Percentiles rank a stretch among this genome's conserved stretches.
phyloP scores from a whole-genome alignment of 2,888 invertebrate species.

The Drosophila quasianomalipes region DNA sequence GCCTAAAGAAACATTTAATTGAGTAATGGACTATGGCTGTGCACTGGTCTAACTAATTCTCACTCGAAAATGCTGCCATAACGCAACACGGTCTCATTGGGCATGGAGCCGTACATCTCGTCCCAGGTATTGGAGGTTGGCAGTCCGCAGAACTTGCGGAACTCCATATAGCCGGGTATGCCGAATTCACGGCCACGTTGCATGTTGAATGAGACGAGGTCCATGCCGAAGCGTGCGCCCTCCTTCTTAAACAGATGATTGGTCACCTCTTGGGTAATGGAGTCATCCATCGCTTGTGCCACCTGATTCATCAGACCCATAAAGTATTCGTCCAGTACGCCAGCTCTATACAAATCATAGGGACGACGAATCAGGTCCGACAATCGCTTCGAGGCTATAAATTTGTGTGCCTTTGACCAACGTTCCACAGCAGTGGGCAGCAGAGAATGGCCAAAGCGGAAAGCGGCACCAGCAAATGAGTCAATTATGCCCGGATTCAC shows the following conservation, averaged over 20 bases:
- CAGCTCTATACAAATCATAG: conserved; percentile 95
- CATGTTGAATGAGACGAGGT: conserved; percentile 96
- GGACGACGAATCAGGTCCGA: conserved; percentile 95
- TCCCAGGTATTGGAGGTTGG: conserved; percentile 91
- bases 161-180: conserved; percentile 96
- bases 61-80: conserved; percentile 94
- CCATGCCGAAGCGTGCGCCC: conserved; percentile 91
- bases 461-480: conserved; percentile 96
- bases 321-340: conserved; percentile 95
- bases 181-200: conserved; percentile 96
- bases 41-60: conserved; percentile 74
- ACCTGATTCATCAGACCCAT: conserved; percentile 98
- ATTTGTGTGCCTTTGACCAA: conserved; percentile 98
- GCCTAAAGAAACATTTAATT: conserved; percentile 85
- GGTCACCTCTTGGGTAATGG: conserved; percentile 95
- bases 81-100: conserved; percentile 93
- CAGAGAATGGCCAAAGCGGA: conserved; percentile 95
- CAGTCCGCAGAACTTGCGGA: conserved; percentile 95
- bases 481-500: conserved; percentile 96
- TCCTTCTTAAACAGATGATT: conserved; percentile 96
- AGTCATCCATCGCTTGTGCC: conserved; percentile 97
- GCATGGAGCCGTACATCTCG: conserved; percentile 94
- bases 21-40: neutral
- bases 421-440: conserved; percentile 95
- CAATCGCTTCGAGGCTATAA: conserved; percentile 95